Evolutionary conservation across 2,888 invertebrate species (phyloP), one percentile per base, ranked within the genome.

Genomic region (Heliconius sara): DNA sequence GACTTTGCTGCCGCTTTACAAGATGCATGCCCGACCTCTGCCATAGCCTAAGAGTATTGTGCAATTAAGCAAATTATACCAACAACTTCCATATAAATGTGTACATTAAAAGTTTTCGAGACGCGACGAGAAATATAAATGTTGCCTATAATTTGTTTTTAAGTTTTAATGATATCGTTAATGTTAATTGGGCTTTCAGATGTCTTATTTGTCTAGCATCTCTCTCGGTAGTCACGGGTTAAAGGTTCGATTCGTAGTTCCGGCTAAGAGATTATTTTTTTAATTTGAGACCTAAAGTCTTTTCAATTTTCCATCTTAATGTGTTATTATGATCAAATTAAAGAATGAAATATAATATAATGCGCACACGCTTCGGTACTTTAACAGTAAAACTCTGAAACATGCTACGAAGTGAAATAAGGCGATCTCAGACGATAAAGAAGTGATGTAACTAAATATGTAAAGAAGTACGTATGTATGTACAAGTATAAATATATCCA

Each of bases 41-140:
- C 77, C 81, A 81, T 78, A 81, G 79, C 30, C 74, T 80, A 80
- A 83, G 81, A 82, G 79, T 77, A 74, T 79, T 79, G 81, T 81
- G 77, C 81, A 81, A 82, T 83, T 83, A 83, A 80, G 78, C 74
- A 77, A 82, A 82, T 78, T 78, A 77, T 70, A 63, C 39, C 66
- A 66, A 78, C 78, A 73, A 73, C 78, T 78, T 57, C 52, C 73
- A 39, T 74, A 78, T 73, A 73, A 78, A 78, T 67, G 78, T 73
- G 57, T 78, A 78, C 73, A 73, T 78, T 78, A 78, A 67, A 73
- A 78, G 66, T 78, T 78, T 65, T 66, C 39, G 57, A 78, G 78
- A 78, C 25, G 63, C 43, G 70, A 63, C 63, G 43, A 30, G 27
- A 72, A 78, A 66, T 60, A 43, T 67, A 78, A 72, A 39, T 52